phyloP scores from a whole-genome alignment of 1,140 invertebrate species.

The Cydia pomonella region DNA sequence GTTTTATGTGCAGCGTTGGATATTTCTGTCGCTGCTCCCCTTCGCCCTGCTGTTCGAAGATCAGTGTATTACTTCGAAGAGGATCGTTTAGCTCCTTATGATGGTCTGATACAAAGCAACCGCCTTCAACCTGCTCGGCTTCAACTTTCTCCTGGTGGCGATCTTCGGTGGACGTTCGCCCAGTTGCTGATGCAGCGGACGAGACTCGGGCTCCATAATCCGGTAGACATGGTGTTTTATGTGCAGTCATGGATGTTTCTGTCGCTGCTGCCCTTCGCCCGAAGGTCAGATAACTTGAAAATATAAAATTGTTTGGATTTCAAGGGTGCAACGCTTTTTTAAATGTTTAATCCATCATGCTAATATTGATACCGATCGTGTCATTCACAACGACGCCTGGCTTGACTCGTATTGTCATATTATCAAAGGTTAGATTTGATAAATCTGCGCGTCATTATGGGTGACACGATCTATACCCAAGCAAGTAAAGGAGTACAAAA shows the following conservation, averaged over 20 bases:
- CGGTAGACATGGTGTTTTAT: conserved; percentile 99
- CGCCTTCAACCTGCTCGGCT: conserved; percentile 94
- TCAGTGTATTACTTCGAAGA: conserved; percentile 60
- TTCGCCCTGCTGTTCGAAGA: conserved; percentile 95
- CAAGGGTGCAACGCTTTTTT: too few relatives aligned
- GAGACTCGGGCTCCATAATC: conserved; percentile 94
- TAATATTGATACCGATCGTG: too few relatives aligned
- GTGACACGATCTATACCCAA: too few relatives aligned
- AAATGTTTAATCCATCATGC: too few relatives aligned
- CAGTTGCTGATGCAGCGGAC: conserved; percentile 87
- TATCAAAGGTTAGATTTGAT: too few relatives aligned
- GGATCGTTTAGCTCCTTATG: too few relatives aligned
- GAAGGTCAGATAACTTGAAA: too few relatives aligned
- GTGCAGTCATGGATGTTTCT: conserved; percentile 99
- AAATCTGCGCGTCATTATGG: too few relatives aligned
- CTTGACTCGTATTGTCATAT: too few relatives aligned
- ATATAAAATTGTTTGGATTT: too few relatives aligned
- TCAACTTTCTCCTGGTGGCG: conserved; percentile 93
- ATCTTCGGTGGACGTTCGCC: conserved; percentile 97
- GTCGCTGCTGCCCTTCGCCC: conserved; percentile 92
- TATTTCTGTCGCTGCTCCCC: conserved; percentile 95
- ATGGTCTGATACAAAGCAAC: conserved; percentile 99
- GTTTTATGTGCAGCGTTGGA: conserved; percentile 99
- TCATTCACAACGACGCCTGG: too few relatives aligned
- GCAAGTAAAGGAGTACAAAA: too few relatives aligned